Conservation (phyloP, 2,113 vertebrate genomes). For the Dinomys branickii region DNA sequence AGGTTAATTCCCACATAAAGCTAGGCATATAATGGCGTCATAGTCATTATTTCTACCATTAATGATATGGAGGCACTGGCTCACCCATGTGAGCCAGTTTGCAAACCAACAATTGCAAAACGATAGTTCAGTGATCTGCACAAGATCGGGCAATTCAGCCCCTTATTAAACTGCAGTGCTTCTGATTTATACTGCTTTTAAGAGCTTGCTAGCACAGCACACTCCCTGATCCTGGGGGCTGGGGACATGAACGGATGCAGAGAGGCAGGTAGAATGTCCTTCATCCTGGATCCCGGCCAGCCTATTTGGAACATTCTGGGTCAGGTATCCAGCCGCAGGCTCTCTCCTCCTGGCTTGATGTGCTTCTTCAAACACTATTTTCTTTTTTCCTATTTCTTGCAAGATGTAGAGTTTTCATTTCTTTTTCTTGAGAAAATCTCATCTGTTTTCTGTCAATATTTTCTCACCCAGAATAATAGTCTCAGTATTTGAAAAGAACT, state of each 20-base stretch:
- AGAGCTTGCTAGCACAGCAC: background rate
- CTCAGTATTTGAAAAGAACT: constrained; percentile 37
- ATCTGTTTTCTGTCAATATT: constrained; percentile 46
- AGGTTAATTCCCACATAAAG: background rate
- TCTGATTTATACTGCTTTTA: background rate
- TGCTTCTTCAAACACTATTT: background rate
- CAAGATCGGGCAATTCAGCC: background rate
- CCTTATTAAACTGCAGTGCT: background rate
- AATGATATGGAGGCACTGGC: background rate
- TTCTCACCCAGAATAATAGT: constrained; percentile 49
- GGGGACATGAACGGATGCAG: background rate
- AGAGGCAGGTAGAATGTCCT: background rate
- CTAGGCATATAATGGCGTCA: background rate
- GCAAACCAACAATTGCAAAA: background rate
- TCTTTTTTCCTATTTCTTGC: background rate
- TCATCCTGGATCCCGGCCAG: background rate
- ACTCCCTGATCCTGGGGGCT: background rate
- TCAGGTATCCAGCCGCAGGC: background rate
- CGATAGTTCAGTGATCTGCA: fast-evolving
- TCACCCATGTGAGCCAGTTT: background rate
- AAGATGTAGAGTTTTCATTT: constrained; percentile 73
- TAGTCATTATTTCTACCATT: background rate
- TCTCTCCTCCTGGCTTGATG: background rate
- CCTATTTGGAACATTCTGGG: background rate
- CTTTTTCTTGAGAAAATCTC: constrained; percentile 53